Percentiles rank a stretch among this genome's conserved stretches.
Conservation (phyloP, 2,888 invertebrate species). For the Polyommatus icarus region DNA sequence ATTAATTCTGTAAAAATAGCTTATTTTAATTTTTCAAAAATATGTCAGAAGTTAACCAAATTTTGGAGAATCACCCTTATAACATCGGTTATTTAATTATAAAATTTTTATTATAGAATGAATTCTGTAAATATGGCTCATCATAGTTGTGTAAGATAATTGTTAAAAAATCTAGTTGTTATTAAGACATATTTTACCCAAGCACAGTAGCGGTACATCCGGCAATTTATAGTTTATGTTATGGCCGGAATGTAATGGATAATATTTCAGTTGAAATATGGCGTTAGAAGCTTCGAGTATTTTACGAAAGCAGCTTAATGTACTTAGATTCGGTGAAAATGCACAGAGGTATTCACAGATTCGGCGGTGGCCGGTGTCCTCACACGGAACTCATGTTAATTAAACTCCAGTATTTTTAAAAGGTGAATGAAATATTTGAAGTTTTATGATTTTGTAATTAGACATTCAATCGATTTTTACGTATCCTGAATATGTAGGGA, state of each 20-base stretch:
- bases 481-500: too few species aligned
- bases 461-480: background rate
- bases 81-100: too few species aligned
- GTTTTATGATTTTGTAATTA: too few species aligned
- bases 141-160: background rate
- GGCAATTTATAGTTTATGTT: conserved; percentile 17
- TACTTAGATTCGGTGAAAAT: conserved; percentile 21
- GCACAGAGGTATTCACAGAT: background rate
- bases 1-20: too few species aligned
- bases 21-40: too few species aligned
- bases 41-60: too few species aligned
- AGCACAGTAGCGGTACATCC: conserved; percentile 4
- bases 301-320: conserved; percentile 22
- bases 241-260: conserved; percentile 18
- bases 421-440: too few species aligned
- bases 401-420: background rate
- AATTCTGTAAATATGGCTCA: too few species aligned
- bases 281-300: conserved; percentile 26
- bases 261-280: conserved; percentile 8
- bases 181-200: background rate
- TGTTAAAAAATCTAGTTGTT: background rate
- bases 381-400: background rate
- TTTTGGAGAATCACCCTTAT: too few species aligned
- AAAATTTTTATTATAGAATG: too few species aligned
- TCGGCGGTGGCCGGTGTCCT: background rate